Percentiles rank a stretch among this genome's conserved stretches.
These are phyloP conservation scores for Bombus confusus DNA, from an alignment of 1,140 invertebrate genomes.

Conservation along the genomic window DNA sequence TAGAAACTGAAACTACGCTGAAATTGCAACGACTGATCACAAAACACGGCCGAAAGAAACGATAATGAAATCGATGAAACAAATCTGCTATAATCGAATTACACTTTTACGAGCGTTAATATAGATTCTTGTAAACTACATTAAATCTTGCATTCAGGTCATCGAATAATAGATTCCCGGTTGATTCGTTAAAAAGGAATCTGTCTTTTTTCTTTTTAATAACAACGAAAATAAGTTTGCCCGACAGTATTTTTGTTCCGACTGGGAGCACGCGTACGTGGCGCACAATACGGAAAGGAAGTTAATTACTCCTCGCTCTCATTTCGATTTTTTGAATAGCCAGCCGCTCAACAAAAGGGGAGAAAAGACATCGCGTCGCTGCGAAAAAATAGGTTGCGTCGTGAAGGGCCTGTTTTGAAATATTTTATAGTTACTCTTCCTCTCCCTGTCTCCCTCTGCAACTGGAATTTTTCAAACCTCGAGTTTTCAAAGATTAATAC, in stretches of 20 bases:
- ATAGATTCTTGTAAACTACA: neutral
- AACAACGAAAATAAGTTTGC: slow-evolving; percentile 40
- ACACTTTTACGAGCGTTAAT: neutral
- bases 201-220: slow-evolving; percentile 18
- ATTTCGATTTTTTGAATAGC: slow-evolving; percentile 46
- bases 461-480: neutral
- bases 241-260: slow-evolving; percentile 37
- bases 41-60: neutral
- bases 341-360: slow-evolving; percentile 12
- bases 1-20: too few species aligned
- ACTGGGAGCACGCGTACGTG: slow-evolving; percentile 18
- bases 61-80: neutral
- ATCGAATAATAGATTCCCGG: slow-evolving; percentile 24
- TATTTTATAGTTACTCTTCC: neutral
- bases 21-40: too few species aligned
- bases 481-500: neutral
- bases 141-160: slow-evolving; percentile 19
- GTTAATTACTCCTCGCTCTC: slow-evolving; percentile 50
- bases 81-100: neutral
- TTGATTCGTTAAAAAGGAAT: slow-evolving; percentile 8
- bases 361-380: slow-evolving; percentile 31
- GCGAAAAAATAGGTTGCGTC: slow-evolving; percentile 24
- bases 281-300: slow-evolving; percentile 38
- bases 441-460: neutral
- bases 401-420: slow-evolving; percentile 14